Conservation (phyloP, 2,113 vertebrate species). For the Fulica atra region DNA sequence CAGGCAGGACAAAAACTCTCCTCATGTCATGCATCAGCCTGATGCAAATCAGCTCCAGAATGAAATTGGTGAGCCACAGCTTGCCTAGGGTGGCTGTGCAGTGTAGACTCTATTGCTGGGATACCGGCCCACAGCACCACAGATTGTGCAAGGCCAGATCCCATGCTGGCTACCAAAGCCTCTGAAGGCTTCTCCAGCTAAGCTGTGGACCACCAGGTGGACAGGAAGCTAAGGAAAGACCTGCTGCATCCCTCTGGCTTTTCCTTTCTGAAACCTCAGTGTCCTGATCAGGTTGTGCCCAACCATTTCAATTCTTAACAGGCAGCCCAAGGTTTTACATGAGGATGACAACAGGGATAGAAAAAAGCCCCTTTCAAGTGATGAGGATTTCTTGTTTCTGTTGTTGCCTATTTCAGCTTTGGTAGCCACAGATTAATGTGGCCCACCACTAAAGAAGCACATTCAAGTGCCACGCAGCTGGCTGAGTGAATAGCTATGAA, state of each 20-base stretch:
- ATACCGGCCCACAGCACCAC: neutral
- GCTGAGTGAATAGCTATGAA: neutral
- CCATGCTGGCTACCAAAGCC: neutral
- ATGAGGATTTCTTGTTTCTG: neutral
- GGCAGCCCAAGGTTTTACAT: neutral
- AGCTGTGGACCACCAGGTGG: neutral
- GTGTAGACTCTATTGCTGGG: neutral
- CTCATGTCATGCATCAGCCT: neutral
- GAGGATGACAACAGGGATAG: neutral
- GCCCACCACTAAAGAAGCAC: neutral
- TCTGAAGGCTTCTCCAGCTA: neutral
- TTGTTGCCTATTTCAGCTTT: neutral
- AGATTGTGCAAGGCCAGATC: neutral
- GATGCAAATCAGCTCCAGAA: neutral
- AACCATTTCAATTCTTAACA: neutral
- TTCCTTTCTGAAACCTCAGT: neutral
- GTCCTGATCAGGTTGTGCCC: fast-evolving
- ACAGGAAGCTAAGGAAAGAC: neutral
- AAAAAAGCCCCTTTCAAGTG: neutral
- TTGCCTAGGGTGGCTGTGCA: neutral
- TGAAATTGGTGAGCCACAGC: neutral
- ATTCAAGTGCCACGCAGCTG: neutral
- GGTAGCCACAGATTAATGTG: neutral
- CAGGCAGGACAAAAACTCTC: neutral
- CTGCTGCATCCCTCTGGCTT: neutral